Percentiles rank a stretch among this genome's conserved stretches.
These are phyloP conservation scores for Halocaridina rubra DNA, from an alignment of 2,888 invertebrate genomes.

Conservation along the genomic window DNA sequence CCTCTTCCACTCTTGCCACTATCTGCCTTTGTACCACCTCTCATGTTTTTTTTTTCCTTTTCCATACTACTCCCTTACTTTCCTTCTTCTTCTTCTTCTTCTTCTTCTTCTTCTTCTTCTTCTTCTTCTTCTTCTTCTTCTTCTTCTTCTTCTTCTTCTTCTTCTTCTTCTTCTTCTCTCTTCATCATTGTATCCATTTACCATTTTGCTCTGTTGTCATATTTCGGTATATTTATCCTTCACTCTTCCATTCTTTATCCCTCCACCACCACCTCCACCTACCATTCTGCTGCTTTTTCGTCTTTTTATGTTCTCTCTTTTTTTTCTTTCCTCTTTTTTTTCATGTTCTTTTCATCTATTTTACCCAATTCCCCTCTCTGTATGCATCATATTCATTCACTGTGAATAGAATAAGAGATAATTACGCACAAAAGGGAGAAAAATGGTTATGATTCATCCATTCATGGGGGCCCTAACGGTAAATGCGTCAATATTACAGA, in stretches of 20 bases:
- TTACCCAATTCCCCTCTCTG: neutral
- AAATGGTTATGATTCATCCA: too few species aligned
- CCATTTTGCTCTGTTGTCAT: too few species aligned
- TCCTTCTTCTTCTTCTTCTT: neutral
- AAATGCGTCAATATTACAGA: too few species aligned
- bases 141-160: neutral
- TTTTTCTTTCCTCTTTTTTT: neutral
- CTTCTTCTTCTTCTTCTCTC: neutral
- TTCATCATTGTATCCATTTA: too few species aligned
- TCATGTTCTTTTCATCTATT: neutral
- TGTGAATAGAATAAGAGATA: neutral
- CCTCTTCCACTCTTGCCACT: neutral
- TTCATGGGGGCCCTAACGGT: too few species aligned
- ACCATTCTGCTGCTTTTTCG: neutral
- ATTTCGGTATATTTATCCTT: neutral
- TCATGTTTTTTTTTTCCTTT: neutral
- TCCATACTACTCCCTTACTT: neutral
- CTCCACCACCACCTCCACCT: neutral
- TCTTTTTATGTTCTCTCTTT: neutral
- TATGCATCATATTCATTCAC: too few species aligned
- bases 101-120: too few species aligned
- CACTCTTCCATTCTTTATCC: neutral
- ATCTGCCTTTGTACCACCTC: neutral
- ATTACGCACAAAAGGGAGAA: neutral
- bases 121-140: too few species aligned